Evolutionary conservation across 2,888 invertebrate genomes (phyloP).

Genomic region (Tenthredo mesomela): DNA sequence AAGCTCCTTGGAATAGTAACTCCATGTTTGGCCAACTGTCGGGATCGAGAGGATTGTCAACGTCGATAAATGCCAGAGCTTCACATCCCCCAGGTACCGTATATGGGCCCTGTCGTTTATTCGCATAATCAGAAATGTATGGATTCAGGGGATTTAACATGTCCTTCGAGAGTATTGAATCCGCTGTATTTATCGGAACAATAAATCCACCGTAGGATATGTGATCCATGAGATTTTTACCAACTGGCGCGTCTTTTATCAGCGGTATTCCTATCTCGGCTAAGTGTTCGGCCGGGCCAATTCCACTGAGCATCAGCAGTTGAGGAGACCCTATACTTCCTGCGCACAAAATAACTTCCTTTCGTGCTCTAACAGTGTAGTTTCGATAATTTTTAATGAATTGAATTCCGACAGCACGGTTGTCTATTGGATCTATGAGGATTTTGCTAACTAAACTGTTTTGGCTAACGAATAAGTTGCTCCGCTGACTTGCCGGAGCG

Average conservation of each 20-base stretch:
- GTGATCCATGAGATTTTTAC: conserved; percentile 86
- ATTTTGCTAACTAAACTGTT: conserved; percentile 82
- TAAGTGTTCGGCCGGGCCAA: conserved; percentile 84
- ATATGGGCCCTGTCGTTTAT: conserved; percentile 80
- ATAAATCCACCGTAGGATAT: conserved; percentile 83
- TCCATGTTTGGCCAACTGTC: conserved; percentile 84
- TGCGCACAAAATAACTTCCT: conserved; percentile 87
- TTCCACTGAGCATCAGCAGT: conserved; percentile 88
- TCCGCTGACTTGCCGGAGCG: conserved; percentile 81
- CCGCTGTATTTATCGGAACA: conserved; percentile 78
- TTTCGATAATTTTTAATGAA: conserved; percentile 79
- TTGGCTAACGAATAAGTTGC: conserved; percentile 83
- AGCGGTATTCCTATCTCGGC: conserved; percentile 80
- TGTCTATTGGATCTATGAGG: conserved; percentile 80
- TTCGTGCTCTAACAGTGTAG: conserved; percentile 81
- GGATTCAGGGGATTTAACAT: conserved; percentile 57
- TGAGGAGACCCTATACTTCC: conserved; percentile 90
- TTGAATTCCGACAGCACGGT: conserved; percentile 82
- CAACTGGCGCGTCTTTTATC: conserved; percentile 82
- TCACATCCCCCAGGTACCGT: conserved; percentile 85
- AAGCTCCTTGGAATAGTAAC: conserved; percentile 81
- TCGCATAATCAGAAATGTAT: conserved; percentile 80
- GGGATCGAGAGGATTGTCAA: conserved; percentile 80
- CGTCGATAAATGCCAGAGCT: conserved; percentile 83
- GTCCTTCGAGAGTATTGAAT: conserved; percentile 57